Evolutionary conservation across 1,140 invertebrate genomes (phyloP), one percentile per base, ranked within the genome.

Genomic region (Scaptomyza hsui): DNA sequence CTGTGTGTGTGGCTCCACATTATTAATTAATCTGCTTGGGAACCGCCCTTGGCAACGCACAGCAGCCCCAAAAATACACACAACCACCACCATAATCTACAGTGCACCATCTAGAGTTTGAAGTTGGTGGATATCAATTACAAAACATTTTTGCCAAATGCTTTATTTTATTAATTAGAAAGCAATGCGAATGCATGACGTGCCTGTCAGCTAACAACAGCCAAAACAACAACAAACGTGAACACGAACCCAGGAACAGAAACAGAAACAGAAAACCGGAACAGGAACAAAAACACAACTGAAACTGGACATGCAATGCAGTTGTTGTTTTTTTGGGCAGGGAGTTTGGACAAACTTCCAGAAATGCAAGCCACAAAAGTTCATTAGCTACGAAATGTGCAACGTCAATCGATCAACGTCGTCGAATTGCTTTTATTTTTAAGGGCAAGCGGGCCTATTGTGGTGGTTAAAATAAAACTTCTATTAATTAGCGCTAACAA

Each of bases 131-230:
- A 62, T 86, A 85, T 86, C 81, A 83, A 77, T 85, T 77, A 74
- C 80, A 52, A 41, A 61, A 61, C 44, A 78, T 61, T 63, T 71
- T 19, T 61, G 45, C 26, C 35, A 74, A 55, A 44, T 61, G 77
- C 59, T 65, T 74, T 64, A 80, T 80, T 81, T 80, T 86, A 74
- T 77, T 77, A 81, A 77, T 85, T 77, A 75, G 69, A 86, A 67
- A 74, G 49, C 51, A 51, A 62, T 62, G 60, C 47, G 61, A 59
- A 45, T 60, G 35, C 62, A 68, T 56, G 69, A 67, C 53, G 57
- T 35, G 65, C 26, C 18, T 49, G 70, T 41, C 16, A 55, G 32
- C 5, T 21, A 32, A 24, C n/a, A n/a, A n/a, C n/a, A n/a, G n/a
- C n/a, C n/a, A n/a, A n/a, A n/a, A n/a, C n/a, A n/a, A n/a, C n/a